Base-by-base conservation (phyloP, 35 echinoderm and acorn worm species). In the Patiria miniata region DNA sequence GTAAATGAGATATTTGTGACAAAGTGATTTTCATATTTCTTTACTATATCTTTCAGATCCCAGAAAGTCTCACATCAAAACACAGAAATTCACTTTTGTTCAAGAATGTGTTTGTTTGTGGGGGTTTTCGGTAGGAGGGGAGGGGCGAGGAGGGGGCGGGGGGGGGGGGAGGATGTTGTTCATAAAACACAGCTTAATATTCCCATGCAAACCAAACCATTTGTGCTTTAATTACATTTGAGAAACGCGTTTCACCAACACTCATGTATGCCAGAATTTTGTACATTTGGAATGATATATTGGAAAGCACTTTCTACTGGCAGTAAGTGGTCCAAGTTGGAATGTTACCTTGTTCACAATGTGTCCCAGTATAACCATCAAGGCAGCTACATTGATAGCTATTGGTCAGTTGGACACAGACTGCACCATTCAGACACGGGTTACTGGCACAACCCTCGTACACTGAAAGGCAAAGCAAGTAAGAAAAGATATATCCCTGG, bases 391-490 rank as follows among this genome's bases (percentile, higher is more conserved):
- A 80, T 14, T 12, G 2, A 51, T 80, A 80, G 8, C 19, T 23
- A 22, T 39, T 39, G 15, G 8, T 39, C 38, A 80, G 8, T 16
- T 33, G n/a, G 26, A 51, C 15, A 80, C 78, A 80, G 15, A 40
- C 26, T 40, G 78, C 91, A 14, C 86, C 91, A 88, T 93, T 93
- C 22, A 61, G 6, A 61, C 91, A 93, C 17, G 85, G 85, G 18
- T 78, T 79, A 51, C 80, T 79, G 29, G 42, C 39, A 65, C 91
- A 93, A 22, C 52, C 69, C 23, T 61, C 26, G 42, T 89, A 32
- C 37, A 79, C 86, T 89, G 53, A 79, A 37, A n/a, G n/a, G n/a
- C n/a, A n/a, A n/a, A n/a, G n/a, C n/a, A n/a, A n/a, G n/a, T n/a
- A n/a, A n/a, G n/a, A 39, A 21, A 91, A 91, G 78, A 36, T 28